phyloP scores from a whole-genome alignment of 2,113 vertebrate species.

The Engraulis encrasicolus region DNA sequence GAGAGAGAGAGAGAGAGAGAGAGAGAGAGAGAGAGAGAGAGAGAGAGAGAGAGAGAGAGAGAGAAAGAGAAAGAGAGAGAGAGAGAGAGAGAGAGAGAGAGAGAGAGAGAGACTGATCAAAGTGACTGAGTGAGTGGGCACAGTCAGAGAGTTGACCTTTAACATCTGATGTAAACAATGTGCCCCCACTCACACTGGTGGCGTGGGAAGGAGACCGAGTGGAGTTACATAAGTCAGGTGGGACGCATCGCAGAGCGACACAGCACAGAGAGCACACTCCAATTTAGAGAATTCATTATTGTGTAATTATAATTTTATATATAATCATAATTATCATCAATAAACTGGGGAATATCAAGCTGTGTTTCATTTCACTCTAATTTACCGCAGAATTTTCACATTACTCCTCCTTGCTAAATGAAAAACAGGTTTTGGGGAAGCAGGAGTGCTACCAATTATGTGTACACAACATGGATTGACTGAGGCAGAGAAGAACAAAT shows the following conservation, averaged over 20 bases:
- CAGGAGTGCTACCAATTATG: not conserved
- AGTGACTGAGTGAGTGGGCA: not conserved
- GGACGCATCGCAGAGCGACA: not conserved
- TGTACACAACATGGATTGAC: not conserved
- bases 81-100: not conserved
- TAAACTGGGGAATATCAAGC: not conserved
- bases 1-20: not conserved
- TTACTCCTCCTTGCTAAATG: not conserved
- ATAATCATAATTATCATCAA: not conserved
- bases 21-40: not conserved
- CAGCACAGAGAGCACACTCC: not conserved
- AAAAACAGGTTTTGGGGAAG: not conserved
- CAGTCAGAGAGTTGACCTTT: not conserved
- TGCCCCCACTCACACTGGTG: not conserved
- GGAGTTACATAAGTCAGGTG: not conserved
- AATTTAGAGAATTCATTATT: not conserved
- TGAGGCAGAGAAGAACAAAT: not conserved
- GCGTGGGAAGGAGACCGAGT: not conserved
- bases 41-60: not conserved
- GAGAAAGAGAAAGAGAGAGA: not conserved
- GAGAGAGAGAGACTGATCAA: not conserved
- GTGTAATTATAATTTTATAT: not conserved
- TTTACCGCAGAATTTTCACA: not conserved
- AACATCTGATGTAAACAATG: not conserved
- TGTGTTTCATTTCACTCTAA: not conserved